These are phyloP conservation scores for Telmatherina bonti DNA, from an alignment of 2,797 vertebrate species.

Conservation along the genomic window DNA sequence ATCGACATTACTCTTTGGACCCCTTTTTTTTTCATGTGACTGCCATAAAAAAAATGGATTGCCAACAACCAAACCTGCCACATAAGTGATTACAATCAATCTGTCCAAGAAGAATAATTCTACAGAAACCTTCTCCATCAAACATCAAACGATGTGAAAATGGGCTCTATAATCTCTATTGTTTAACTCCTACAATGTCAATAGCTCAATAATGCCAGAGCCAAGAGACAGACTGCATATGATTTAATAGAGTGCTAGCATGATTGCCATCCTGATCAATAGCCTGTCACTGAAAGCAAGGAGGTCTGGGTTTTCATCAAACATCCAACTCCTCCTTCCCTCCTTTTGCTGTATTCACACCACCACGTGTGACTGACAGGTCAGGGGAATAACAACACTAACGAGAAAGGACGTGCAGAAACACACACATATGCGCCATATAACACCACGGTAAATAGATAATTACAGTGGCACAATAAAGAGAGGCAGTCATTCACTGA, in stretches of 20 bases:
- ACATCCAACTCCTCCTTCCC: slow-evolving; percentile 37
- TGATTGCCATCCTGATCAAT: slow-evolving; percentile 74
- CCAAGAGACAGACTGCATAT: slow-evolving; percentile 56
- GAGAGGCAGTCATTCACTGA: slow-evolving; percentile 19
- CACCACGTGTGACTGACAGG: slow-evolving; percentile 27
- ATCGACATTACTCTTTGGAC: background rate
- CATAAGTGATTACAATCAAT: slow-evolving; percentile 10
- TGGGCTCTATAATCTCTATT: slow-evolving; percentile 47
- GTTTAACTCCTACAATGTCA: slow-evolving; percentile 53
- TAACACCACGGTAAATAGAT: background rate
- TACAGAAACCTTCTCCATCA: slow-evolving; percentile 16
- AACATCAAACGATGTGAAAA: slow-evolving; percentile 30
- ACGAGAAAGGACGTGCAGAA: slow-evolving; percentile 21
- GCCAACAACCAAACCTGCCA: slow-evolving; percentile 20
- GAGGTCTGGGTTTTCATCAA: slow-evolving; percentile 61
- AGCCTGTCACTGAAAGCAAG: slow-evolving; percentile 62
- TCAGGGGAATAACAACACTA: slow-evolving; percentile 32
- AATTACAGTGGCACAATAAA: slow-evolving; percentile 22
- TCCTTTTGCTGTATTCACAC: slow-evolving; percentile 32
- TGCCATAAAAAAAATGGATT: slow-evolving; percentile 12
- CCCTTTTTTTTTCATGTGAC: slow-evolving; percentile 7
- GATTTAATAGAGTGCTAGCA: slow-evolving; percentile 71
- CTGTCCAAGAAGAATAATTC: slow-evolving; percentile 10
- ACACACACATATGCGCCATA: background rate
- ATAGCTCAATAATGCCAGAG: slow-evolving; percentile 64